Base-by-base conservation (phyloP, 1,140 invertebrate genomes). In the Ostrea edulis region DNA sequence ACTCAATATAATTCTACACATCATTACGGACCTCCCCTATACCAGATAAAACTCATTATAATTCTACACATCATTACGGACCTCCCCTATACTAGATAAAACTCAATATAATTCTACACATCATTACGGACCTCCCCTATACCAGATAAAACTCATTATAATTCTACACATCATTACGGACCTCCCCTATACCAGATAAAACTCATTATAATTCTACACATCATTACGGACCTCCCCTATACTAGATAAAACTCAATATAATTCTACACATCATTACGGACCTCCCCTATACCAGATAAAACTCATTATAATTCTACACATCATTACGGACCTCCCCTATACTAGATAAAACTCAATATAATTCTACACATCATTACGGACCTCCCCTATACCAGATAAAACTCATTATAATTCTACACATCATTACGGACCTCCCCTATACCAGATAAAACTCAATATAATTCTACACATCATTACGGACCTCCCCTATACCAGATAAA, bases 61-160 rank as follows among this genome's bases (percentile, higher is more conserved):
- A n/a, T n/a, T n/a, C n/a, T 99, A 99, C n/a, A 99, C 95, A 95
- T 99, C 98, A 95, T 99, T 99, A 52, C 95, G 90, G 0, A 95
- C 91, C 90, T 95, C 94, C 89, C 92, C 98, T 97, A 89, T 58
- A 95, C 92, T 82, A 91, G 81, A n/a, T n/a, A n/a, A n/a, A n/a
- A n/a, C n/a, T n/a, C n/a, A n/a, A n/a, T n/a, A n/a, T n/a, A n/a
- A n/a, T n/a, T n/a, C n/a, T 99, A 99, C n/a, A 99, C 95, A 95
- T 99, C 98, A 95, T 99, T 99, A 52, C 95, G 90, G 0, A 95
- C 91, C 90, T 95, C 94, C 89, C 92, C 98, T 97, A 89, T 58
- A 95, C 92, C 83, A 91, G 81, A n/a, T n/a, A n/a, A n/a, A n/a
- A n/a, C n/a, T n/a, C n/a, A n/a, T n/a, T n/a, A n/a, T n/a, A n/a